phyloP scores from a whole-genome alignment of 2,797 vertebrate genomes.

The Sebastes reedi region DNA sequence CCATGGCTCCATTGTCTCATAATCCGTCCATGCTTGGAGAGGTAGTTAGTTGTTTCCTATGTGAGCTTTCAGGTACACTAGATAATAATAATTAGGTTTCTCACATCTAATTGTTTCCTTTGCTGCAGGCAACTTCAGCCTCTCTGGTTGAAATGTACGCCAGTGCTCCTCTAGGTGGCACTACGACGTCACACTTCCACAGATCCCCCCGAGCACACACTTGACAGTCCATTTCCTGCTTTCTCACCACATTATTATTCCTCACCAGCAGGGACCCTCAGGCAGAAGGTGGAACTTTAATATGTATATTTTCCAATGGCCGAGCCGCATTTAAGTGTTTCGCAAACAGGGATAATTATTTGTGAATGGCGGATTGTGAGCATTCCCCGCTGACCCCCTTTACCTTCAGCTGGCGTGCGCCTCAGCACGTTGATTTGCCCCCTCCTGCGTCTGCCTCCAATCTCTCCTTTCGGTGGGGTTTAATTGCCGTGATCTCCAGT shows the following conservation, averaged over 20 bases:
- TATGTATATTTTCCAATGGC: conserved; percentile 52
- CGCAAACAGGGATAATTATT: conserved; percentile 49
- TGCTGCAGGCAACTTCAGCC: not conserved
- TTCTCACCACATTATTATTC: conserved; percentile 35
- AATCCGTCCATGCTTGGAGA: not conserved
- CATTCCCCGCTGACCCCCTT: conserved; percentile 6
- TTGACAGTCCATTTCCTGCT: conserved; percentile 23
- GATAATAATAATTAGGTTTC: not conserved
- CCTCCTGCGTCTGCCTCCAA: not conserved
- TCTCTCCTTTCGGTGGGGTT: conserved; percentile 43
- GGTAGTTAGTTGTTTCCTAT: not conserved
- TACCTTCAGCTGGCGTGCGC: not conserved
- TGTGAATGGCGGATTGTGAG: conserved; percentile 20
- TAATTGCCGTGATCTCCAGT: conserved; percentile 64
- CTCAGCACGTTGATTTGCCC: not conserved
- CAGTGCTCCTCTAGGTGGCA: conserved; percentile 48
- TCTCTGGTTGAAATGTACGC: not conserved
- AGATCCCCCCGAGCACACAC: not conserved
- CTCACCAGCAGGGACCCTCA: conserved; percentile 27
- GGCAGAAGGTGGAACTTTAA: conserved; percentile 46
- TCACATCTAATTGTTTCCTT: not conserved
- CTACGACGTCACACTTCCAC: conserved; percentile 8
- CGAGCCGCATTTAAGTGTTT: conserved; percentile 27
- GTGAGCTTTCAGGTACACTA: not conserved
- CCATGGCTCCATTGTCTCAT: not conserved